phyloP scores from a whole-genome alignment of 1,140 invertebrate species.

The Euwallacea fornicatus region DNA sequence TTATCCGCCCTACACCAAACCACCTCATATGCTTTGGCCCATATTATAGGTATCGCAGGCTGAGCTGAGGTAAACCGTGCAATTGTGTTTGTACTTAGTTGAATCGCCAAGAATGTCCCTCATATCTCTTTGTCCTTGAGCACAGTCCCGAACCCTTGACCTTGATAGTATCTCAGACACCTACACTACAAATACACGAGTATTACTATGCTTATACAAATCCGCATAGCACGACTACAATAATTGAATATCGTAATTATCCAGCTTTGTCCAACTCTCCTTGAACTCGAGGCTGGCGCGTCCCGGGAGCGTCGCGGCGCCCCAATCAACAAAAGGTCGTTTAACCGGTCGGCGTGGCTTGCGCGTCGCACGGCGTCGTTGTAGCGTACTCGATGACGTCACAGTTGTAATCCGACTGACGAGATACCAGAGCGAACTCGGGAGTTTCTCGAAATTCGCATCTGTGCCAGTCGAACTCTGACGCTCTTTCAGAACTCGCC shows the following conservation, averaged over 20 bases:
- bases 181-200: too few species aligned
- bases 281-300: conserved; percentile 4
- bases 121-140: too few species aligned
- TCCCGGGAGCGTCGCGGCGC: conserved; percentile 12
- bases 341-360: conserved; percentile 17
- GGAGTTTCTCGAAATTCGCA: background rate
- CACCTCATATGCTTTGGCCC: too few species aligned
- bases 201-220: too few species aligned
- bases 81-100: too few species aligned
- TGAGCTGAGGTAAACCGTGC: too few species aligned
- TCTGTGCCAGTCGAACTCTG: conserved; percentile 13
- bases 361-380: conserved; percentile 19
- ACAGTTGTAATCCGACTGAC: conserved; percentile 30
- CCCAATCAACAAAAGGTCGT: conserved; percentile 33
- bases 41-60: too few species aligned
- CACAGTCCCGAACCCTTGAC: too few species aligned
- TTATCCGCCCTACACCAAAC: too few species aligned
- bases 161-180: too few species aligned
- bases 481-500: background rate
- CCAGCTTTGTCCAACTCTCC: conserved; percentile 3
- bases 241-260: conserved; percentile 5
- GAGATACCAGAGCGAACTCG: conserved; percentile 13
- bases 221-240: background rate
- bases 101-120: too few species aligned
- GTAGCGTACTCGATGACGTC: conserved; percentile 24